phyloP scores from a whole-genome alignment of 2,113 vertebrate genomes.

The Copsychus sechellarum region DNA sequence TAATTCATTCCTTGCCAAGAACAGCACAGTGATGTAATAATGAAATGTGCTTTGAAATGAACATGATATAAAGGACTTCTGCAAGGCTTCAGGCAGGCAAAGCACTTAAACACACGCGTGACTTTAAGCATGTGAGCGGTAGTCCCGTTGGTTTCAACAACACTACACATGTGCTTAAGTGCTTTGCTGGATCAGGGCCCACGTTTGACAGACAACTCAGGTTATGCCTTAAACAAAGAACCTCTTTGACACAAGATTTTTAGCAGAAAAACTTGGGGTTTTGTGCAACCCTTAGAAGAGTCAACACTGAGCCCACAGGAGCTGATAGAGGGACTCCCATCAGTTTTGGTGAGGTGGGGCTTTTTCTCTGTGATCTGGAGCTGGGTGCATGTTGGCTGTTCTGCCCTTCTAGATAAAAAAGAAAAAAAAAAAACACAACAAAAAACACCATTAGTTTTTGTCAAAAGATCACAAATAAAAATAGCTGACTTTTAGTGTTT shows the following conservation, averaged over 20 bases:
- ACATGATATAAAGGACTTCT: conserved; percentile 66
- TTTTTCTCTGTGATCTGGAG: neutral
- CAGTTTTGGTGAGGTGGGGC: neutral
- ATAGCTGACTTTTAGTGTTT: neutral
- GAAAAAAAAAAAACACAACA: neutral
- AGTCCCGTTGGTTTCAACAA: conserved; percentile 37
- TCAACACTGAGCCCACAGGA: neutral
- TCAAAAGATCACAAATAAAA: neutral
- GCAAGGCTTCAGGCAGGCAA: conserved; percentile 56
- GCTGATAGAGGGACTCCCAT: neutral
- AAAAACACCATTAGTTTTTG: neutral
- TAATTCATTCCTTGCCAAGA: conserved; percentile 65
- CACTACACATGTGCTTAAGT: conserved; percentile 65
- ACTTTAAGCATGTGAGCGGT: conserved; percentile 23
- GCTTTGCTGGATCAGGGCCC: conserved; percentile 54
- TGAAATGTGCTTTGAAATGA: conserved; percentile 58
- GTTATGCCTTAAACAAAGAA: conserved; percentile 62
- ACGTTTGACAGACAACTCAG: conserved; percentile 58
- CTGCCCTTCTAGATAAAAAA: neutral
- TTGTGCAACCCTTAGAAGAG: neutral
- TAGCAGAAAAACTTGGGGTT: neutral
- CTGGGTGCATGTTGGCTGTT: neutral
- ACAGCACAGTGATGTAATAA: conserved; percentile 59
- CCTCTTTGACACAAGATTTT: conserved; percentile 47
- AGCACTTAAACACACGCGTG: conserved; percentile 62